These are phyloP conservation scores for Alaudala cheleensis DNA, from an alignment of 2,113 vertebrate genomes.

Conservation along the genomic window DNA sequence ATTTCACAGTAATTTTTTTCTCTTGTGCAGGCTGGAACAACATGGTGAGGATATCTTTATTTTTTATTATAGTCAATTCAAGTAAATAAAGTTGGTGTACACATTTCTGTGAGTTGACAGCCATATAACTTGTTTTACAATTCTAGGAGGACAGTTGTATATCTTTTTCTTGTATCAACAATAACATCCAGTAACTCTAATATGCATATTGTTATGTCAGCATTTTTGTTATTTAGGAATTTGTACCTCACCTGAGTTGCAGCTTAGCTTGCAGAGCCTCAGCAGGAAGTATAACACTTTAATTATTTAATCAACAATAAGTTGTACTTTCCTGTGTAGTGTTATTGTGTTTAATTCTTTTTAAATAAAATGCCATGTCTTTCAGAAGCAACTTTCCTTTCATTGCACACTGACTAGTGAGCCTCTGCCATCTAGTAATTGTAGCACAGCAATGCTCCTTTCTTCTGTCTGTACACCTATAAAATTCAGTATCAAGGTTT, in stretches of 20 bases:
- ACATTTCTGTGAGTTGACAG: not conserved
- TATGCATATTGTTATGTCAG: not conserved
- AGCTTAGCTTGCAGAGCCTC: slow-evolving; percentile 14
- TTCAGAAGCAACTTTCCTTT: not conserved
- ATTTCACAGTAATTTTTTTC: slow-evolving; percentile 41
- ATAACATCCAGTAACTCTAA: not conserved
- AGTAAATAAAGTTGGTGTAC: slow-evolving; percentile 6
- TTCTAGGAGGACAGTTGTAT: not conserved
- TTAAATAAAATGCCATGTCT: not conserved
- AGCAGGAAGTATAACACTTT: not conserved
- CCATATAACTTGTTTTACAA: not conserved
- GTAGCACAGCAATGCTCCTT: not conserved
- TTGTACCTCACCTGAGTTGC: not conserved
- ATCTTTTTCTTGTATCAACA: not conserved
- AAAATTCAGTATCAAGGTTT: not conserved
- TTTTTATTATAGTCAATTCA: slow-evolving; percentile 7
- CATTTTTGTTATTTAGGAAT: slow-evolving; percentile 25
- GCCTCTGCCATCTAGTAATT: not conserved
- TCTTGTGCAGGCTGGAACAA: not conserved
- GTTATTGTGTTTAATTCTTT: not conserved
- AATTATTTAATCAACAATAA: slow-evolving; percentile 33
- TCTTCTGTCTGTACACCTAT: not conserved
- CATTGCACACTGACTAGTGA: not conserved
- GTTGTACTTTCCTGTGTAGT: not conserved
- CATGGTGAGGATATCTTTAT: not conserved